Evolutionary conservation across 2,113 vertebrate species (phyloP), one percentile per base, ranked within the genome.

Genomic region (Caracal caracal): DNA sequence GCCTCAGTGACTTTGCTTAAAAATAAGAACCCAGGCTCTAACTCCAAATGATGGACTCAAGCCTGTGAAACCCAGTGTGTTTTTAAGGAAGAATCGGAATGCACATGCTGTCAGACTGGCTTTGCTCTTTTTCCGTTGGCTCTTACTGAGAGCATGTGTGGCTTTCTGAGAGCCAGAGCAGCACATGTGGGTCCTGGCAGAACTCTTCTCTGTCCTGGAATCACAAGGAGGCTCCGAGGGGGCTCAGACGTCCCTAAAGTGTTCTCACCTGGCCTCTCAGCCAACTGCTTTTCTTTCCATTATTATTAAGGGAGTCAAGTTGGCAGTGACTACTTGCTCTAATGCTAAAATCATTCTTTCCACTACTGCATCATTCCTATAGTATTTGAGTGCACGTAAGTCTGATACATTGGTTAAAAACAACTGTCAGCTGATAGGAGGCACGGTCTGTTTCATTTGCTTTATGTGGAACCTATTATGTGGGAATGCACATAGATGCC

Each of bases 291-390:
- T 73, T 30, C 66, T 94, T 96, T 96, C 76, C 63, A 53, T 73
- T 95, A 92, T 98, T 96, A 96, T 92, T 94, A 94, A 82, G 61
- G 61, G 80, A 95, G 51, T 75, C n/a, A 43, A 49, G 19, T 96
- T 95, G 97, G 87, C 96, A 95, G 49, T 63, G 68, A 82, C 76
- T 10, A 73, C 65, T 97, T 96, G 76, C 82, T 93, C 71, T 95
- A 80, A 93, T 91, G 79, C 80, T 93, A 84, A 90, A 94, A 95
- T 97, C 87, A 96, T 95, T 94, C 82, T 97, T 97, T 97, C 93
- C 98, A 97, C 94, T 59, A 91, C n/a, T 12, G 49, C 93, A 81
- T 93, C 93, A 65, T 83, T 93, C 56, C 51, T 66, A 16, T 49
- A 89, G 75, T 22, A 47, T 82, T 81, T 95, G 75, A 88, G 84